A percentile compares a stretch with the other conserved stretches of the same genome.
Evolutionary conservation across 2,888 invertebrate genomes (phyloP).

Genomic region (Tenthredo livida): DNA sequence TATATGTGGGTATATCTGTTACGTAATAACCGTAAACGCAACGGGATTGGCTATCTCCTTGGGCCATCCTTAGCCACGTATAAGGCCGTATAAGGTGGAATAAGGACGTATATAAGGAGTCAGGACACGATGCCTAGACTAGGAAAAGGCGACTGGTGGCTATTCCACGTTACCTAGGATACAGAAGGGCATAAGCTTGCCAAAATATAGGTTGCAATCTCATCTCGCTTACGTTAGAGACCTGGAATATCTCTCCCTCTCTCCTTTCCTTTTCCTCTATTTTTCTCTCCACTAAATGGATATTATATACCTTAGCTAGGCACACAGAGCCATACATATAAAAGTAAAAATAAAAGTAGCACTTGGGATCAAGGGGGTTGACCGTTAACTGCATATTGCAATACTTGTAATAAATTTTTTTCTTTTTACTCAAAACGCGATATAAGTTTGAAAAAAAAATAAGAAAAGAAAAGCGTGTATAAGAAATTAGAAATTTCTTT

Average conservation of each 20-base stretch:
- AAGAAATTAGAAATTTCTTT: not conserved
- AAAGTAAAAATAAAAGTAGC: not conserved
- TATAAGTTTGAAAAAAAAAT: not conserved
- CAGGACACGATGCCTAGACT: slow-evolving; percentile 47
- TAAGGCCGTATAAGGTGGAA: slow-evolving; percentile 56
- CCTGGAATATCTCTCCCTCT: not conserved
- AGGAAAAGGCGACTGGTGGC: slow-evolving; percentile 49
- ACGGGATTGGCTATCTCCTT: slow-evolving; percentile 71
- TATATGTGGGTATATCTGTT: slow-evolving; percentile 30
- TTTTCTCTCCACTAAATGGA: slow-evolving; percentile 59
- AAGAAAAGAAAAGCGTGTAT: not conserved
- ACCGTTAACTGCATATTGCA: slow-evolving; percentile 65
- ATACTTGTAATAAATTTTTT: not conserved
- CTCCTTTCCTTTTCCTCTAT: not conserved
- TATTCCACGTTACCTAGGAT: slow-evolving; percentile 56
- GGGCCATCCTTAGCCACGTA: slow-evolving; percentile 57
- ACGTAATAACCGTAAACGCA: slow-evolving; percentile 73
- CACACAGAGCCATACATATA: not conserved
- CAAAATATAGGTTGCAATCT: slow-evolving; percentile 69
- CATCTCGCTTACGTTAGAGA: slow-evolving; percentile 51
- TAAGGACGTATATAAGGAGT: slow-evolving; percentile 40
- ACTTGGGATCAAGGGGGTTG: slow-evolving; percentile 52
- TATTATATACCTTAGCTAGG: slow-evolving; percentile 60
- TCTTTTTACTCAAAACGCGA: not conserved
- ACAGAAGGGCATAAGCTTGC: slow-evolving; percentile 60